Evolutionary conservation across 2,888 invertebrate species (phyloP).

Genomic region (Pantelozetes paolii): DNA sequence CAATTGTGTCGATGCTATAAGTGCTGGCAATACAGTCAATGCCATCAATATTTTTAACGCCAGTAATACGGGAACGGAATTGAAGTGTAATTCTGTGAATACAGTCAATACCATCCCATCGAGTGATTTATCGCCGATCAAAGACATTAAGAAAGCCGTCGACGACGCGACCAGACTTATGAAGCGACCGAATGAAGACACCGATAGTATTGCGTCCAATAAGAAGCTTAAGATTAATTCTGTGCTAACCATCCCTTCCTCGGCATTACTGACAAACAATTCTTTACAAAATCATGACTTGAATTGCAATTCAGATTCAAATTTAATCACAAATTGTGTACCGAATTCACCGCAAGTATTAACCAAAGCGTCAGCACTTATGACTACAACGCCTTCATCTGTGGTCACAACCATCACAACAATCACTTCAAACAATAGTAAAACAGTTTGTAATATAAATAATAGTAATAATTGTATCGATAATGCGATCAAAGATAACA

Average conservation of each 20-base stretch:
- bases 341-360: constrained; percentile 24
- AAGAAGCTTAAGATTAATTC: constrained; percentile 27
- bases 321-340: not conserved
- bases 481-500: constrained; percentile 3
- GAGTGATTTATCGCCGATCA: constrained; percentile 36
- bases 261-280: not conserved
- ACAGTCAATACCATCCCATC: constrained; percentile 22
- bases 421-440: constrained; percentile 32
- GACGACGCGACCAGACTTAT: constrained; percentile 40
- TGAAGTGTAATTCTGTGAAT: not conserved
- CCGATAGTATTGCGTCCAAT: constrained; percentile 37
- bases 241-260: constrained; percentile 2
- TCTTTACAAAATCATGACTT: constrained; percentile 21
- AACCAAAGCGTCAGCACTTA: constrained; percentile 22
- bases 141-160: constrained; percentile 39
- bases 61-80: not conserved
- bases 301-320: constrained; percentile 4
- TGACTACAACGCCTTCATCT: constrained; percentile 29
- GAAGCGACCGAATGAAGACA: constrained; percentile 39
- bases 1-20: not conserved
- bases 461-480: constrained; percentile 38
- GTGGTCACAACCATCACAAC: constrained; percentile 26
- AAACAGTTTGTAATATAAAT: constrained; percentile 28
- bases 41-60: constrained; percentile 1
- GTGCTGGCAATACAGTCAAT: not conserved